Conservation (phyloP, 2,797 vertebrate genomes). For the Hozukius guyotensis region DNA sequence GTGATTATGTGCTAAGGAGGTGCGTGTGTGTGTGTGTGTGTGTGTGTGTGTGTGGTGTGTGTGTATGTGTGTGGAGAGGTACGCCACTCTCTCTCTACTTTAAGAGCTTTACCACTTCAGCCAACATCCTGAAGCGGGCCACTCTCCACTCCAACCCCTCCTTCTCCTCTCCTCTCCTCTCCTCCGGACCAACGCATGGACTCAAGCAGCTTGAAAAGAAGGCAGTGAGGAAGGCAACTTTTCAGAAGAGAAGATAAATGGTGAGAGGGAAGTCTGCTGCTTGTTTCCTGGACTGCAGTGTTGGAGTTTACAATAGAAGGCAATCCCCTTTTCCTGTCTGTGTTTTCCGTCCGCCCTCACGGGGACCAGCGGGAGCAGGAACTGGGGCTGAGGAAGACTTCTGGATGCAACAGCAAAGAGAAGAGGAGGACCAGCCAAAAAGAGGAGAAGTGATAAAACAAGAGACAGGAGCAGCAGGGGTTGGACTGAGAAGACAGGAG, state of each 20-base stretch:
- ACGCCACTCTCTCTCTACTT: conserved; percentile 57
- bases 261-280: conserved; percentile 59
- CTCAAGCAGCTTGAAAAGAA: conserved; percentile 54
- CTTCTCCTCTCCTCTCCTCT: conserved; percentile 26
- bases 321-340: conserved; percentile 64
- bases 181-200: conserved; percentile 53
- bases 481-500: conserved; percentile 38
- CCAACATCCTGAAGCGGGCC: conserved; percentile 70
- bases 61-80: conserved; percentile 12
- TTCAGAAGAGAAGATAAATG: conserved; percentile 55
- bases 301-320: conserved; percentile 67
- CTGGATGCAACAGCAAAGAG: conserved; percentile 52
- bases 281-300: conserved; percentile 72
- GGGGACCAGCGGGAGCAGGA: conserved; percentile 40
- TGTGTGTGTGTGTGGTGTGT: conserved; percentile 5
- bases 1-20: conserved; percentile 72
- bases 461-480: conserved; percentile 32
- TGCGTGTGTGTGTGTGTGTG: conserved; percentile 23
- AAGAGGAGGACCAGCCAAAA: conserved; percentile 29
- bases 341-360: conserved; percentile 34
- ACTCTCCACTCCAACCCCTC: conserved; percentile 45
- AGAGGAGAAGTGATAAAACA: conserved; percentile 43
- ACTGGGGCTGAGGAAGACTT: conserved; percentile 40
- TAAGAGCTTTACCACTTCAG: conserved; percentile 76
- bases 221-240: conserved; percentile 53